These are phyloP conservation scores for Lepilemur ruficaudatus DNA, from an alignment of 2,797 vertebrate species.

Conservation along the genomic window DNA sequence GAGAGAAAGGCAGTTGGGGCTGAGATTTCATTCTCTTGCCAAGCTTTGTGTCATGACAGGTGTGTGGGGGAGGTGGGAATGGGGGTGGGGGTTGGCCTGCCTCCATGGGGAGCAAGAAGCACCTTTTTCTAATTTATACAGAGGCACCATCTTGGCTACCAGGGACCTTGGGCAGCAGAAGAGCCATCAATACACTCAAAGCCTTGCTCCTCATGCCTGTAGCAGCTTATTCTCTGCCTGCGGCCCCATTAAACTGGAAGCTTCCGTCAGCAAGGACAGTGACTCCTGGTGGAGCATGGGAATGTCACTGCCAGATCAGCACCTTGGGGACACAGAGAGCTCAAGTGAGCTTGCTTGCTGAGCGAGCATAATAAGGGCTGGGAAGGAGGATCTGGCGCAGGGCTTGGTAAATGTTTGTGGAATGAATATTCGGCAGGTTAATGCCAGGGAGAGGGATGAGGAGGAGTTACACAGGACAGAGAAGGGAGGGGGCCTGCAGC, in stretches of 20 bases:
- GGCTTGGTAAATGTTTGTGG: not conserved
- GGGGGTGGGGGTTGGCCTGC: not conserved
- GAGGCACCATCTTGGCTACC: not conserved
- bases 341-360: not conserved
- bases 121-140: not conserved
- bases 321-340: not conserved
- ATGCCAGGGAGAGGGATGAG: not conserved
- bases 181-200: not conserved
- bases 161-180: not conserved
- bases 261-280: not conserved
- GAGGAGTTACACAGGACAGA: not conserved
- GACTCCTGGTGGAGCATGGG: not conserved
- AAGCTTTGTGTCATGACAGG: not conserved
- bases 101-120: not conserved
- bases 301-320: not conserved
- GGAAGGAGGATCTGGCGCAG: not conserved
- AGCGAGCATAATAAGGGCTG: not conserved
- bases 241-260: not conserved
- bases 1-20: not conserved
- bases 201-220: fast-evolving
- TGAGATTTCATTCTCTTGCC: not conserved
- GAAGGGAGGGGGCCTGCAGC: not conserved
- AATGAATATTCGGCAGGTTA: not conserved
- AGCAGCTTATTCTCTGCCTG: fast-evolving
- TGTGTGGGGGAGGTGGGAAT: not conserved